Evolutionary conservation across 2,797 vertebrate genomes (phyloP).

Genomic region (Allobates femoralis): DNA sequence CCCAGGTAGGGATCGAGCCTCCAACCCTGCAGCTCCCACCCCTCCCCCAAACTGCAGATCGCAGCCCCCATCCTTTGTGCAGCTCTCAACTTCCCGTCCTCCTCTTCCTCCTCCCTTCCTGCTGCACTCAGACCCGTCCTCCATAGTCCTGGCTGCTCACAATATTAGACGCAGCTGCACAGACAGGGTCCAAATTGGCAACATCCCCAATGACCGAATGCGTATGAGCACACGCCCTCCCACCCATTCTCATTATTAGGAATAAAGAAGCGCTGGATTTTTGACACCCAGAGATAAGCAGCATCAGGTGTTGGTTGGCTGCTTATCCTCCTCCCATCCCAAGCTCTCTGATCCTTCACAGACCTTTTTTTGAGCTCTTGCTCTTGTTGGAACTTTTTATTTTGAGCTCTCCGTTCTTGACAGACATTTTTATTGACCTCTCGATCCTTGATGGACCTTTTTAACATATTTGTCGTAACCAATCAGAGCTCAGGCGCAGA

Average conservation of each 20-base stretch:
- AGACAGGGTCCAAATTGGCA: neutral
- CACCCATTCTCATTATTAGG: neutral
- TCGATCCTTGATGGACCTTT: no score
- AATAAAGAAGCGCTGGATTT: neutral
- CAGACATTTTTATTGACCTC: no score
- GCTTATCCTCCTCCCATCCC: neutral
- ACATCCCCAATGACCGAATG: no score
- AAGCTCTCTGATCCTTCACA: no score
- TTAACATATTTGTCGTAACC: no score
- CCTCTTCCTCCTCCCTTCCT: neutral
- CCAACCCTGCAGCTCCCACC: neutral
- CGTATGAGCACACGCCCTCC: neutral
- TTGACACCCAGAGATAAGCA: neutral
- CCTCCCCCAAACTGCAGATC: neutral
- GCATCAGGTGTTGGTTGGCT: no score
- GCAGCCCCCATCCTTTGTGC: neutral
- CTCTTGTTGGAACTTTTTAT: no score
- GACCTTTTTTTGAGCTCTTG: no score
- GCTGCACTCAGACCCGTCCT: neutral
- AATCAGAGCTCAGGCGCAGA: no score
- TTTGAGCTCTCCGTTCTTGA: no score
- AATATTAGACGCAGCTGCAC: neutral
- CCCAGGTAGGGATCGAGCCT: neutral
- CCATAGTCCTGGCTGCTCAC: neutral
- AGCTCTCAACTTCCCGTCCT: neutral